Evolutionary conservation across 2,888 invertebrate genomes (phyloP).

Genomic region (Hyles lineata): DNA sequence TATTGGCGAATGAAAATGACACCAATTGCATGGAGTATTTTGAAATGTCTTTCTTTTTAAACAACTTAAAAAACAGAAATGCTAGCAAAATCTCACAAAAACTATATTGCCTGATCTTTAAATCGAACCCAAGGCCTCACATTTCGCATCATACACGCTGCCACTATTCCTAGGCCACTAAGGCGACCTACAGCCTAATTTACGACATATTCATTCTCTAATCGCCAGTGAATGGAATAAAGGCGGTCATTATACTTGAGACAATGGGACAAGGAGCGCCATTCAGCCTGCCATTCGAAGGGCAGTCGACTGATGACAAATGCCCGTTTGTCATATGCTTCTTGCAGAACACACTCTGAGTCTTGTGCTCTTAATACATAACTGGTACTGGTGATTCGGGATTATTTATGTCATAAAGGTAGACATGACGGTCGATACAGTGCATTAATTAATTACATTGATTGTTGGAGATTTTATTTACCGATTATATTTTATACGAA

Average conservation of each 20-base stretch:
- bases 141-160: too few relatives aligned
- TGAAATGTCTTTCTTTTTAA: slow-evolving; percentile 6
- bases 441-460: too few relatives aligned
- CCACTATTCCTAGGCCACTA: too few relatives aligned
- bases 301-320: slow-evolving; percentile 62
- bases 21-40: not conserved
- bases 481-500: too few relatives aligned
- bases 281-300: slow-evolving; percentile 47
- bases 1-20: not conserved
- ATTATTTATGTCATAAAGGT: too few relatives aligned
- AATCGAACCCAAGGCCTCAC: too few relatives aligned
- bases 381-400: too few relatives aligned
- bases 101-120: not conserved
- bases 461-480: too few relatives aligned
- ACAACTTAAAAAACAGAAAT: too few relatives aligned
- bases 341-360: slow-evolving; percentile 51
- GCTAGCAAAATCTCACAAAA: too few relatives aligned
- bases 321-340: slow-evolving; percentile 52
- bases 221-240: slow-evolving; percentile 48
- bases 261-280: slow-evolving; percentile 60
- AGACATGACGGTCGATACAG: too few relatives aligned
- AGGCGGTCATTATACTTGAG: slow-evolving; percentile 58
- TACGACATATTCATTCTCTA: slow-evolving; percentile 38
- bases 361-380: not conserved
- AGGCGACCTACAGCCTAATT: slow-evolving; percentile 7